A percentile compares a stretch with the other conserved stretches of the same genome.
phyloP scores from a whole-genome alignment of 2,888 invertebrate genomes.

The Nephrotoma appendiculata region DNA sequence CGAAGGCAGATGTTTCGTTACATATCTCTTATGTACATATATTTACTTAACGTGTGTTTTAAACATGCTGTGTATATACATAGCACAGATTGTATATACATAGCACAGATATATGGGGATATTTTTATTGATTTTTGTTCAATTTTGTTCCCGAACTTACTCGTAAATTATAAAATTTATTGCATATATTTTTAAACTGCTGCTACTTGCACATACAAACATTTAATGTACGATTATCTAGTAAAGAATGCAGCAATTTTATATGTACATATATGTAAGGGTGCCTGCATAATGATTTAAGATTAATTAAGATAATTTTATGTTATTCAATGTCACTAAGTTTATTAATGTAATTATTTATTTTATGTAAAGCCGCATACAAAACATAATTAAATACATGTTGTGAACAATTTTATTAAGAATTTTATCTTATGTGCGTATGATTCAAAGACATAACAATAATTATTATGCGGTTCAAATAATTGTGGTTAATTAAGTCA shows the following conservation, averaged over 20 bases:
- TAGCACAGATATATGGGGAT: background rate
- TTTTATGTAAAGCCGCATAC: background rate
- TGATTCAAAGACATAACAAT: background rate
- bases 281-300: background rate
- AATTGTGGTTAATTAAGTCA: too few relatives aligned
- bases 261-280: background rate
- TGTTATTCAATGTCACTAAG: background rate
- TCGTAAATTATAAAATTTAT: background rate
- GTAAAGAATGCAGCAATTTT: background rate
- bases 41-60: background rate
- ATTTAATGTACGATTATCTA: background rate
- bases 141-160: background rate
- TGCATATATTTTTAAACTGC: background rate
- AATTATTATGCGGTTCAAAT: background rate
- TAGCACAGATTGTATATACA: too few relatives aligned
- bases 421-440: background rate
- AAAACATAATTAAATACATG: background rate
- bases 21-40: background rate
- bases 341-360: background rate
- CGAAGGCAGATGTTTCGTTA: background rate
- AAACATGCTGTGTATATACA: background rate
- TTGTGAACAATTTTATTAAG: background rate
- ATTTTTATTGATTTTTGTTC: background rate
- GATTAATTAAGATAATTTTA: background rate
- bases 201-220: background rate